Evolutionary conservation across 2,113 vertebrate species (phyloP).

Genomic region (Hystrix cristata): DNA sequence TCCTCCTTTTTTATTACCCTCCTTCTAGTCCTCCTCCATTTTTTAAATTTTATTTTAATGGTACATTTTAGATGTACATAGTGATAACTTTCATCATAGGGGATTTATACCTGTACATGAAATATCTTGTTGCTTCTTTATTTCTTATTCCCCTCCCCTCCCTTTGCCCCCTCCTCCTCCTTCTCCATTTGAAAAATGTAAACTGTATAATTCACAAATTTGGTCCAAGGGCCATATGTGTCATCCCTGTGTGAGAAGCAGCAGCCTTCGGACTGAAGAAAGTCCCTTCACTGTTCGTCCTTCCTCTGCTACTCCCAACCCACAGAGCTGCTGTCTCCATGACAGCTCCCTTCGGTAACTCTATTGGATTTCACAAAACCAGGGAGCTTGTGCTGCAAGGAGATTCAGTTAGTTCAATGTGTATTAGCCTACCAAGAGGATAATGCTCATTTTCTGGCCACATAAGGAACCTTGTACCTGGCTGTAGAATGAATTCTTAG

Average conservation of each 20-base stretch:
- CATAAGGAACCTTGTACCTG: background rate
- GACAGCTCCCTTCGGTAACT: background rate
- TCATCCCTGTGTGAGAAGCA: background rate
- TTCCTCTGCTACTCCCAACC: background rate
- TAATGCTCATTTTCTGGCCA: background rate
- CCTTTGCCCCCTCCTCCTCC: too few species aligned
- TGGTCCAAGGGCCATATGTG: background rate
- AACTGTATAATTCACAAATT: background rate
- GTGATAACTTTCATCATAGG: too few species aligned
- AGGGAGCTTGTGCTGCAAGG: background rate
- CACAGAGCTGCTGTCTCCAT: background rate
- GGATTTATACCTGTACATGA: too few species aligned
- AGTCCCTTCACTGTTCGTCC: background rate
- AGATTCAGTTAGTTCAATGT: background rate
- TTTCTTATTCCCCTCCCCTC: too few species aligned
- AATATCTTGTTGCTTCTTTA: too few species aligned
- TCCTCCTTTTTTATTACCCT: too few species aligned
- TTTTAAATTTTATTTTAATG: too few species aligned
- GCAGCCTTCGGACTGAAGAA: background rate
- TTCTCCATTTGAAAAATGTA: background rate
- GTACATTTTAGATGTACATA: too few species aligned
- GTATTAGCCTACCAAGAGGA: background rate
- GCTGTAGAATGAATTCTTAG: background rate
- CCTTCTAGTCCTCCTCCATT: too few species aligned
- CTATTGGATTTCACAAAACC: background rate